phyloP scores from a whole-genome alignment of 1,140 invertebrate species.

The Alviniconcha marisindica region DNA sequence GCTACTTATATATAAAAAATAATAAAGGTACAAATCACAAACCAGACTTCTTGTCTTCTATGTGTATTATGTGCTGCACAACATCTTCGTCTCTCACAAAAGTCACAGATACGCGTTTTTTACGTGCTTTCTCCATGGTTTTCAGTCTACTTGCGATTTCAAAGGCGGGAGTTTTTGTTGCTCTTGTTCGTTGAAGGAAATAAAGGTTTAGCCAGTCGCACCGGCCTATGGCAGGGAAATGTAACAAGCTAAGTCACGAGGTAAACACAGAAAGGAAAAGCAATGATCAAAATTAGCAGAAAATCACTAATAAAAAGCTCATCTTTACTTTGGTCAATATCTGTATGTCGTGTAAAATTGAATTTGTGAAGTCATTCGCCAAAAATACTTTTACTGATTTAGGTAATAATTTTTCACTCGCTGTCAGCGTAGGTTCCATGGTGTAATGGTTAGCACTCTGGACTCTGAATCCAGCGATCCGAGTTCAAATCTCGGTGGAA shows the following conservation, averaged over 20 bases:
- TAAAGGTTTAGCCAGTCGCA: neutral
- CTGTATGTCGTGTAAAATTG: no score
- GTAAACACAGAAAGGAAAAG: neutral
- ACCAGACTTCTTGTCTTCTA: constrained; percentile 48
- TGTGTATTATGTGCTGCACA: constrained; percentile 62
- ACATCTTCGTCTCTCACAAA: constrained; percentile 57
- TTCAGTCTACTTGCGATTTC: constrained; percentile 26
- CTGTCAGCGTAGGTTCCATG: constrained; percentile 10
- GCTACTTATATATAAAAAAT: no score
- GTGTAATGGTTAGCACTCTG: constrained; percentile 44
- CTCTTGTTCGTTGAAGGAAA: neutral
- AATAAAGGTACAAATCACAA: constrained; percentile 16
- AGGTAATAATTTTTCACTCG: neutral
- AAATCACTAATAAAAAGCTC: neutral
- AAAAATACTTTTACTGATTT: no score
- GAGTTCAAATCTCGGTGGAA: constrained; percentile 43
- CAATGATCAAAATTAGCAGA: neutral
- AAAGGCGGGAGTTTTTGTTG: neutral
- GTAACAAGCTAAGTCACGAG: neutral
- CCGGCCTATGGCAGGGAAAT: neutral
- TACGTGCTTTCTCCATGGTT: neutral
- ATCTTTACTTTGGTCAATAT: neutral
- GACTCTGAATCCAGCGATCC: constrained; percentile 44
- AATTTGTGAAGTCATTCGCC: no score
- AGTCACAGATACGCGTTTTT: constrained; percentile 38